Evolutionary conservation across 2,113 vertebrate species (phyloP), one percentile per base, ranked within the genome.

Genomic region (Amblyopsis rosae): DNA sequence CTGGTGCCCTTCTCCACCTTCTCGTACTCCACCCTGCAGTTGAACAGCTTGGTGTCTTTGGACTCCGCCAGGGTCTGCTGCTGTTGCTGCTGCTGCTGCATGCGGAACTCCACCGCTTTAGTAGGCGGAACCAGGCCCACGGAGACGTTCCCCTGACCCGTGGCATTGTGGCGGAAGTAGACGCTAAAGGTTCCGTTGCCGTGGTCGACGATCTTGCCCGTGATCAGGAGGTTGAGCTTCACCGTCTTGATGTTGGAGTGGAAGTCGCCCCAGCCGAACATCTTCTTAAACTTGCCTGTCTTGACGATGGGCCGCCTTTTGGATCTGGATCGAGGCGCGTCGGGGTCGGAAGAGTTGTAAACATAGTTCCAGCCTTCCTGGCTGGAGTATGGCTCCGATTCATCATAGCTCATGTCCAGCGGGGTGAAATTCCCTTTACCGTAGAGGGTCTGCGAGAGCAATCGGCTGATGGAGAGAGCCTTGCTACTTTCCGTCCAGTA

Each of bases 241-340:
- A 97, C 93, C 47, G 98, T 98, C 90, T 96, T 98, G 91, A 99
- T 97, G 86, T 97, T 99, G 82, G 96, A 99, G 86, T 99, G 96
- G 89, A 99, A 99, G 91, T 99, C 97, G 0, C 98, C 98, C 98
- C 98, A 99, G 70, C 97, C 98, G 70, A 99, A 99, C 98, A 99
- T 99, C 93, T 99, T 99, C 95, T 99, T 99, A 86, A 98, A 96
- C 88, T 98, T 99, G 71, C 95, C 95, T 6, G 96, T 96, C 88
- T 99, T 99, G 79, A 98, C 95, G 0, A 97, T 96, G 64, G 95
- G 95, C 56, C 95, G 89, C 83, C 96, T 89, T 82, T 98, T 98
- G 46, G 93, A 91, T 79, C 95, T 92, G 82, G 96, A 92, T 51
- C 94, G 93, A 57, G 95, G 92, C 19, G 95, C 95, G 50, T 94